Evolutionary conservation across 2,797 vertebrate species (phyloP).

Genomic region (Chromis chromis): DNA sequence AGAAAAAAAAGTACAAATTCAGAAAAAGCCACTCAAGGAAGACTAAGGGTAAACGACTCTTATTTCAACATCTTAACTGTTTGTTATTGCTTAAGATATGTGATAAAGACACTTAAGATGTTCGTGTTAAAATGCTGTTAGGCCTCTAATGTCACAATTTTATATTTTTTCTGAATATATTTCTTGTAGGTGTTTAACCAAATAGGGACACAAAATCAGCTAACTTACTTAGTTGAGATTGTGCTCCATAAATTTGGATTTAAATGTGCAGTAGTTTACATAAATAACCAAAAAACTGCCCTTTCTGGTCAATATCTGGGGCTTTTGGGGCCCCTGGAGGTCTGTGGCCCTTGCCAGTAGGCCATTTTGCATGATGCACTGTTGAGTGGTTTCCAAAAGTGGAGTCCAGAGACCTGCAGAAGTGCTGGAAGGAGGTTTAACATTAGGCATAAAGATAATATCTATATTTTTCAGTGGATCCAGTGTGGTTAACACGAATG

Average conservation of each 20-base stretch:
- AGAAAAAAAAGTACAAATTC: background rate
- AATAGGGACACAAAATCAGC: background rate
- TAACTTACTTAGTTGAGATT: background rate
- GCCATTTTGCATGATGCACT: background rate
- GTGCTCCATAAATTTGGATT: background rate
- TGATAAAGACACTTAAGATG: background rate
- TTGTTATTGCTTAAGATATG: background rate
- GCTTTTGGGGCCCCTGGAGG: background rate
- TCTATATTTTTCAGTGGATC: background rate
- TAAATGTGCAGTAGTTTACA: background rate
- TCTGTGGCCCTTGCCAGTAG: background rate
- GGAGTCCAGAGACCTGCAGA: background rate
- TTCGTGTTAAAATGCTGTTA: too few species aligned
- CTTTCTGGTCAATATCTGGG: background rate
- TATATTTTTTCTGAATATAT: background rate
- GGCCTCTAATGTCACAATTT: too few species aligned
- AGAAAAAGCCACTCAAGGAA: background rate
- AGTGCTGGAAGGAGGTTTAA: background rate
- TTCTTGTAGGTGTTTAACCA: background rate
- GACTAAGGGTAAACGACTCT: too few species aligned
- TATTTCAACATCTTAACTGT: background rate
- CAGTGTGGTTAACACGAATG: background rate
- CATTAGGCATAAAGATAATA: background rate
- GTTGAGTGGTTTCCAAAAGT: conserved; percentile 2
- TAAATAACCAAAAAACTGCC: background rate